These are phyloP conservation scores for Tribolium madens DNA, from an alignment of 1,140 invertebrate genomes.

Conservation along the genomic window DNA sequence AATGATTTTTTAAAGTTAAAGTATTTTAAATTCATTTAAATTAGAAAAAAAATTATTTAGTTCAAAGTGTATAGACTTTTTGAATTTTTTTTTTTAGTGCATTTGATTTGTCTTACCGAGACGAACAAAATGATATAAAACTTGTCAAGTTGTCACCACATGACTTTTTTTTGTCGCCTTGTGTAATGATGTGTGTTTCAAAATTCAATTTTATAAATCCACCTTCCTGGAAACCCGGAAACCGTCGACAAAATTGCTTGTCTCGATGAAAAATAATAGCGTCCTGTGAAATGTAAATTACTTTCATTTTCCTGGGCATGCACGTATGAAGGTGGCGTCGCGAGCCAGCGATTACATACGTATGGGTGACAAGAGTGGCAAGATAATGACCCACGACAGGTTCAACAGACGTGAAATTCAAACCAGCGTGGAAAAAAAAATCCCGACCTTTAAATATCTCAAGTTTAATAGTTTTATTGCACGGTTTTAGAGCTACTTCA, in stretches of 20 bases:
- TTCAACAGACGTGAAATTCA: constrained; percentile 32
- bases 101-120: no score
- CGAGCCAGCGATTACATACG: constrained; percentile 41
- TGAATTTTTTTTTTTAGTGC: no score
- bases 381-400: constrained; percentile 31
- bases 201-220: no score
- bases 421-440: constrained; percentile 14
- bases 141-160: no score
- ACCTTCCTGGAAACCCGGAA: no score
- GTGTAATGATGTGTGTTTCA: no score
- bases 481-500: background rate
- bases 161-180: no score
- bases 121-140: no score
- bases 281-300: constrained; percentile 41
- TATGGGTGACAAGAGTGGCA: constrained; percentile 36
- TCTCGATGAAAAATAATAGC: constrained; percentile 42
- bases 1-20: no score
- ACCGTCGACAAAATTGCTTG: constrained; percentile 5
- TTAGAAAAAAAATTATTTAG: no score
- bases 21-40: no score
- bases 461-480: constrained; percentile 1
- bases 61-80: no score
- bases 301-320: constrained; percentile 41
- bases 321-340: constrained; percentile 42
- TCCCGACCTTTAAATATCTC: background rate